Evolutionary conservation across 2,888 invertebrate genomes (phyloP).

Genomic region (Mesorhabditis belari): DNA sequence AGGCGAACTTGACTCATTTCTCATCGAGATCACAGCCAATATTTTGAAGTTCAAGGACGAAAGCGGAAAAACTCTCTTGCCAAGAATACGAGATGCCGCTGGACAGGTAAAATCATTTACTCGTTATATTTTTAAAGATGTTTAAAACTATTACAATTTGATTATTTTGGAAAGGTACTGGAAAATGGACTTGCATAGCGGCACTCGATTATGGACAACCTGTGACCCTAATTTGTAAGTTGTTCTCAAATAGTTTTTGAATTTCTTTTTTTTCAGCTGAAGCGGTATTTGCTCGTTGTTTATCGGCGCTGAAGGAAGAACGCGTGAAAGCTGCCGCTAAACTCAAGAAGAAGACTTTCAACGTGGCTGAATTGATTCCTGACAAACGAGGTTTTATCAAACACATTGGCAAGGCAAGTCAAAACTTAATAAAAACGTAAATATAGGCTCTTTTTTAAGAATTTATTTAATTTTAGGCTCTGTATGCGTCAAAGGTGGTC

Average conservation of each 20-base stretch:
- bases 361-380: conserved; percentile 60
- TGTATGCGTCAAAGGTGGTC: conserved; percentile 94
- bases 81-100: conserved; percentile 88
- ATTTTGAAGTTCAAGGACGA: conserved; percentile 74
- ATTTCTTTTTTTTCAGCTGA: conserved; percentile 63
- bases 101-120: conserved; percentile 63
- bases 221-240: conserved; percentile 80
- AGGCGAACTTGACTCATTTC: conserved; percentile 85
- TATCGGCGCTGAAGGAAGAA: conserved; percentile 83
- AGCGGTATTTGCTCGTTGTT: conserved; percentile 90
- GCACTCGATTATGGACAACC: conserved; percentile 92
- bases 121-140: too few relatives aligned
- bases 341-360: conserved; percentile 57
- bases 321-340: conserved; percentile 73
- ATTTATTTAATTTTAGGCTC: conserved; percentile 62
- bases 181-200: conserved; percentile 97
- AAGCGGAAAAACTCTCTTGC: conserved; percentile 74
- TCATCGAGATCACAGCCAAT: conserved; percentile 93
- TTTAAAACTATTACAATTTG: conserved; percentile 1
- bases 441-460: not conserved
- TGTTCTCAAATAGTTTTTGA: not conserved
- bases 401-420: conserved; percentile 68
- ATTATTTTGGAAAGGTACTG: conserved; percentile 81
- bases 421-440: too few relatives aligned
- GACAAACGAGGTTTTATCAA: conserved; percentile 75